Evolutionary conservation across 2,797 vertebrate genomes (phyloP), one percentile per base, ranked within the genome.

Genomic region (Xenops minutus): DNA sequence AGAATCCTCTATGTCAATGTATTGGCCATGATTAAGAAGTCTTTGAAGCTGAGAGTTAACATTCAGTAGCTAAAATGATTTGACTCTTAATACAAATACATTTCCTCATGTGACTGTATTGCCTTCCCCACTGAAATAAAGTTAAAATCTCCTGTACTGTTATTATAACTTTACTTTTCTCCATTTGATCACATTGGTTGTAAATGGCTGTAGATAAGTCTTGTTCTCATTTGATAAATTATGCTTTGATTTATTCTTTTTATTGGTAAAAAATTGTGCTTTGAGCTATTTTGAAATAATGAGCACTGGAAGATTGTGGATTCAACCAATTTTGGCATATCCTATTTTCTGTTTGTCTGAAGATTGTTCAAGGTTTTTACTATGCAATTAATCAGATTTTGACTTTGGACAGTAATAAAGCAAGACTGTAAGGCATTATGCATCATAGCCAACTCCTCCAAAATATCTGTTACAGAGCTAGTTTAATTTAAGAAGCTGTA

Each of bases 401-500:
- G 44, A 86, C 81, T 91, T 87, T 69, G 72, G 74, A 66, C 0
- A 6, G 48, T 71, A n/a, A 61, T 59, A 74, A 48, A 82, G 21
- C n/a, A n/a, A 85, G 27, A 66, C 23, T 84, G 71, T 58, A 56
- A 82, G 82, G 44, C 44, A 76, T 41, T 92, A 69, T 76, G 39
- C 59, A 67, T 69, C 23, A 34, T 18, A 87, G 58, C 39, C 59
- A 82, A 26, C 16, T 82, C 15, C 55, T 87, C 51, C 16, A 79
- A 93, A 96, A 44, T 93, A 82, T 55, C 66, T 93, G 36, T 56
- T 88, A 48, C 30, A 54, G 67, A 76, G 24, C 39, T 76, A 24
- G 80, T 69, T 95, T 84, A 94, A 86, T 88, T 87, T 87, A 79
- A 89, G 81, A 67, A 91, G 69, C 44, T 66, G n/a, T 64, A 93